Evolutionary conservation across 2,797 vertebrate genomes (phyloP).

Genomic region (Xenops minutus): DNA sequence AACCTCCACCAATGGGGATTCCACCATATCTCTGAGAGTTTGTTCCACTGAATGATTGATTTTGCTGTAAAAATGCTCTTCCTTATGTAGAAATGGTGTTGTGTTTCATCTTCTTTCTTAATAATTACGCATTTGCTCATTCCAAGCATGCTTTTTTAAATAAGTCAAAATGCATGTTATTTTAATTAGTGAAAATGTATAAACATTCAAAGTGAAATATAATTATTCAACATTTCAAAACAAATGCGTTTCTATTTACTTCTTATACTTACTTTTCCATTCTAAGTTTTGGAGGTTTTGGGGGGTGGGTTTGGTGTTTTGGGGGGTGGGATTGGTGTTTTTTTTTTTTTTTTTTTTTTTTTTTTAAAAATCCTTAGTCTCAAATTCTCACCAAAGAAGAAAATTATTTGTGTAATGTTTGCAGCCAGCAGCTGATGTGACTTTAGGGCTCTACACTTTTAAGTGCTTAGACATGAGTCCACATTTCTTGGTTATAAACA

Average conservation of each 20-base stretch:
- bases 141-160: neutral
- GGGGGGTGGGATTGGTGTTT: neutral
- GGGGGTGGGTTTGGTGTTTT: neutral
- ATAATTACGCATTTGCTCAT: neutral
- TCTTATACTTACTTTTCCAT: neutral
- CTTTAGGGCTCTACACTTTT: neutral
- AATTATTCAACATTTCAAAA: neutral
- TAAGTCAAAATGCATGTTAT: neutral
- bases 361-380: too few relatives aligned
- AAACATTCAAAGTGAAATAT: neutral
- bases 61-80: neutral
- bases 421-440: neutral
- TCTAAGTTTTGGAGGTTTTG: neutral
- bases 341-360: too few relatives aligned
- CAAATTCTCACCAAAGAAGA: neutral
- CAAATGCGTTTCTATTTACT: neutral
- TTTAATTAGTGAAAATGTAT: neutral
- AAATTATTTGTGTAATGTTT: neutral
- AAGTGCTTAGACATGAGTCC: neutral
- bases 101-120: neutral
- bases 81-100: neutral
- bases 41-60: neutral
- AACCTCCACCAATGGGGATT: neutral
- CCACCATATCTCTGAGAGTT: neutral
- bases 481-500: neutral